Conservation (phyloP, 2,797 vertebrate genomes). For the Cynodonichthys magdalenae region DNA sequence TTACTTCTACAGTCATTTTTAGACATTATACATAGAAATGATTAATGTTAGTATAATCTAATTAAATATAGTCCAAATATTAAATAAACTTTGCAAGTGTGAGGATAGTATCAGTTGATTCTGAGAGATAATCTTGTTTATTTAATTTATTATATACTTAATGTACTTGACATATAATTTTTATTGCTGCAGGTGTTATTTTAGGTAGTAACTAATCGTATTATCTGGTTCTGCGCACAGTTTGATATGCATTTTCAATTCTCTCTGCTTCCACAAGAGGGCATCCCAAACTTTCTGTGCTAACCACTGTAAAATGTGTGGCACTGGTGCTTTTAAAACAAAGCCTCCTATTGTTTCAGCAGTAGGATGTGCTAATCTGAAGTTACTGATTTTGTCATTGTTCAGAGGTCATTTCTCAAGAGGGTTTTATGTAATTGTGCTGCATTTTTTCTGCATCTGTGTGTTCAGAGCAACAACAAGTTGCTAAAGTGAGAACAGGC, state of each 20-base stretch:
- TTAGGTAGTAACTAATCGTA: neutral
- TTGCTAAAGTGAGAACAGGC: slow-evolving; percentile 22
- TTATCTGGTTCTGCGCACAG: too few relatives aligned
- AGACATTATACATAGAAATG: neutral
- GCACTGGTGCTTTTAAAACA: slow-evolving; percentile 50
- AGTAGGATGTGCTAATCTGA: slow-evolving; percentile 63
- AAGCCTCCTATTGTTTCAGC: slow-evolving; percentile 72
- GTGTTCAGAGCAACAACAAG: slow-evolving; percentile 13
- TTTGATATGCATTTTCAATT: neutral
- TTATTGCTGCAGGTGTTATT: neutral
- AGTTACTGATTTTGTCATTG: slow-evolving; percentile 42
- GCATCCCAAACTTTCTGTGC: slow-evolving; percentile 65
- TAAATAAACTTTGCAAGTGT: neutral
- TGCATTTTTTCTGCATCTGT: slow-evolving; percentile 11
- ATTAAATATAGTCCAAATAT: neutral
- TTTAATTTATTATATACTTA: too few relatives aligned
- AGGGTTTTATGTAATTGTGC: slow-evolving; percentile 26
- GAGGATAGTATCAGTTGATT: too few relatives aligned
- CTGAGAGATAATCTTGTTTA: too few relatives aligned
- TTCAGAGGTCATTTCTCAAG: slow-evolving; percentile 35
- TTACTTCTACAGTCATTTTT: neutral
- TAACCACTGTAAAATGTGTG: neutral
- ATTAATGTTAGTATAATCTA: neutral
- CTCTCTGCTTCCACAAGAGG: slow-evolving; percentile 73
- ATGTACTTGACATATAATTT: too few relatives aligned